Percentiles rank a stretch among this genome's conserved stretches.
Conservation (phyloP, 1,140 invertebrate genomes). For the Pogonomyrmex barbatus region DNA sequence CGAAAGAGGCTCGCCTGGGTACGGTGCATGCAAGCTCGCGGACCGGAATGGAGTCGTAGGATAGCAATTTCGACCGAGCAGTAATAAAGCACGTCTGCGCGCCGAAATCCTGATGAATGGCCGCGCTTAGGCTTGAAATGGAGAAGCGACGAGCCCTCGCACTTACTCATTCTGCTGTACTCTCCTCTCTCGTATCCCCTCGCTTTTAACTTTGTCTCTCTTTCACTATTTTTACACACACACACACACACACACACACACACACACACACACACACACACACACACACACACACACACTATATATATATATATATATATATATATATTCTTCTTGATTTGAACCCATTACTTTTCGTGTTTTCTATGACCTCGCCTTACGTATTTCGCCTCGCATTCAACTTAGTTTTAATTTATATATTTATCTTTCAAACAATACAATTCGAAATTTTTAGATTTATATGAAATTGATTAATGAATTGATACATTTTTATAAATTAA, state of each 20-base stretch:
- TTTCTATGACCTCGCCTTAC: slow-evolving; percentile 49
- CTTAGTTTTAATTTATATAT: slow-evolving; percentile 55
- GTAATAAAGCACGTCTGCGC: slow-evolving; percentile 87
- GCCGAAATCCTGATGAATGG: slow-evolving; percentile 87
- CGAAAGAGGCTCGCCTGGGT: slow-evolving; percentile 67
- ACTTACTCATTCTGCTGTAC: slow-evolving; percentile 79
- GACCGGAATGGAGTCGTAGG: slow-evolving; percentile 86
- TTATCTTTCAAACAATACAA: slow-evolving; percentile 51
- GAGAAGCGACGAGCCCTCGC: slow-evolving; percentile 85
- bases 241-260: too few relatives aligned
- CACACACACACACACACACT: too few relatives aligned
- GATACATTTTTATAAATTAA: slow-evolving; percentile 50
- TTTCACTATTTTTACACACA: background rate
- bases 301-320: background rate
- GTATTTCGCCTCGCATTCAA: slow-evolving; percentile 46
- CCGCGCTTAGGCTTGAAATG: slow-evolving; percentile 87
- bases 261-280: too few relatives aligned
- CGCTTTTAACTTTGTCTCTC: slow-evolving; percentile 8
- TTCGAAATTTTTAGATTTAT: slow-evolving; percentile 37
- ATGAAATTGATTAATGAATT: slow-evolving; percentile 1
- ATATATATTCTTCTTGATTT: slow-evolving; percentile 34
- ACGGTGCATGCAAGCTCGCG: slow-evolving; percentile 77
- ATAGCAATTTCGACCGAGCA: slow-evolving; percentile 86
- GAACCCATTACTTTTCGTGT: slow-evolving; percentile 19
- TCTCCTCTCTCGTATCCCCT: slow-evolving; percentile 57